Percentiles rank a stretch among this genome's conserved stretches.
phyloP scores from a whole-genome alignment of 2,797 vertebrate genomes.

The Holocentrus rufus region DNA sequence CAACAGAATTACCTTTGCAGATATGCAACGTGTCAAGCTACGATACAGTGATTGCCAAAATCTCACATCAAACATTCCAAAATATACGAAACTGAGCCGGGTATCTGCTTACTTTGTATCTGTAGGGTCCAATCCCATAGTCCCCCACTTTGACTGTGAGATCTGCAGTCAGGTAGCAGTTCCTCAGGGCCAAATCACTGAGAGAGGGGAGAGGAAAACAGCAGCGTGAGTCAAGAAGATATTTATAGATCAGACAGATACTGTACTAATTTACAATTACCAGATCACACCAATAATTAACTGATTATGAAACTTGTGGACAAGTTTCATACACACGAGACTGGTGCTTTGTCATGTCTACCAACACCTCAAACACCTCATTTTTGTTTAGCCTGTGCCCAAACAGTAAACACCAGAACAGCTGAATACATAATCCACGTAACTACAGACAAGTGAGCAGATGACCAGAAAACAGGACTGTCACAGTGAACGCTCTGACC shows the following conservation, averaged over 20 bases:
- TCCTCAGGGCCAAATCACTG: constrained; percentile 95
- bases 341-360: background rate
- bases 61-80: background rate
- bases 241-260: constrained; percentile 11
- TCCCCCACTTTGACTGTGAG: constrained; percentile 97
- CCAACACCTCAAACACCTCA: background rate
- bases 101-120: constrained; percentile 89
- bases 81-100: constrained; percentile 1
- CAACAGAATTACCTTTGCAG: constrained; percentile 47
- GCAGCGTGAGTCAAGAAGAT: background rate
- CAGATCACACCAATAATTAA: background rate
- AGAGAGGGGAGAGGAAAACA: constrained; percentile 34
- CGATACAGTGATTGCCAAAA: constrained; percentile 11
- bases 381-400: background rate
- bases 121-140: constrained; percentile 92
- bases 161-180: constrained; percentile 95
- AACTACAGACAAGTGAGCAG: background rate
- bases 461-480: background rate
- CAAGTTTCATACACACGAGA: constrained; percentile 3
- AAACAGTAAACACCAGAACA: background rate
- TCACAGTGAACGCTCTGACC: background rate
- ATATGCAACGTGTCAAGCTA: constrained; percentile 46
- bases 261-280: background rate
- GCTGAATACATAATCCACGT: background rate
- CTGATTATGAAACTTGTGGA: background rate